Conservation (phyloP, 2,797 vertebrate genomes). For the Phaenicophaeus curvirostris region DNA sequence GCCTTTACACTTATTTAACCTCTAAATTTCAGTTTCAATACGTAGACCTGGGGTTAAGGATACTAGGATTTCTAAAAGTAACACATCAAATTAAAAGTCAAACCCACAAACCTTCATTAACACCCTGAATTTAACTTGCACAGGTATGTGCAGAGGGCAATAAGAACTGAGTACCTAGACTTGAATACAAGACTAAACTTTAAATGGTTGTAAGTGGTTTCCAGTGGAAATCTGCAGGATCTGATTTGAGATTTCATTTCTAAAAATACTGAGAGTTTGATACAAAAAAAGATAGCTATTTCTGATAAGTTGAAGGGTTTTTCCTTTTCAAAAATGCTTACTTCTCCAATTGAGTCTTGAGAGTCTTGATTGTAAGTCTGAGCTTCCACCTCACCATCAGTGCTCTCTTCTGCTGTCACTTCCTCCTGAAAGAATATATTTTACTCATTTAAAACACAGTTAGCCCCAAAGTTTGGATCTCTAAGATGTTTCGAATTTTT, state of each 20-base stretch:
- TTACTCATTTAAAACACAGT: not conserved
- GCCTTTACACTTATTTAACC: not conserved
- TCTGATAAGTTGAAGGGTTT: not conserved
- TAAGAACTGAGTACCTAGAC: not conserved
- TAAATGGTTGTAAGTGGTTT: not conserved
- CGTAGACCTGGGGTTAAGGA: not conserved
- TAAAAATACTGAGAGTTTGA: not conserved
- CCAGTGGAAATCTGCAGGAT: not conserved
- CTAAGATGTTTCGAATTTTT: not conserved
- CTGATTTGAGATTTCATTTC: not conserved
- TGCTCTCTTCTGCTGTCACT: conserved; percentile 87
- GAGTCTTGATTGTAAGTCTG: conserved; percentile 88
- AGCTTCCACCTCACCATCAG: conserved; percentile 88
- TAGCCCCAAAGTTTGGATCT: not conserved
- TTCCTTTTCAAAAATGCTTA: conserved; percentile 59
- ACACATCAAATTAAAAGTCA: not conserved
- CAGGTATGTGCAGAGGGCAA: not conserved
- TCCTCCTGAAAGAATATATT: conserved; percentile 84
- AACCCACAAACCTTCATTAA: not conserved
- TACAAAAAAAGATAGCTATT: not conserved
- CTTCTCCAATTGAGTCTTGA: conserved; percentile 87
- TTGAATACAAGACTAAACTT: not conserved
- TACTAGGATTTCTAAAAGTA: not conserved
- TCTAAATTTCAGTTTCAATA: not conserved
- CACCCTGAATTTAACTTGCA: not conserved